Evolutionary conservation across 2,113 vertebrate genomes (phyloP), one percentile per base, ranked within the genome.

Genomic region (Archocentrus centrarchus): DNA sequence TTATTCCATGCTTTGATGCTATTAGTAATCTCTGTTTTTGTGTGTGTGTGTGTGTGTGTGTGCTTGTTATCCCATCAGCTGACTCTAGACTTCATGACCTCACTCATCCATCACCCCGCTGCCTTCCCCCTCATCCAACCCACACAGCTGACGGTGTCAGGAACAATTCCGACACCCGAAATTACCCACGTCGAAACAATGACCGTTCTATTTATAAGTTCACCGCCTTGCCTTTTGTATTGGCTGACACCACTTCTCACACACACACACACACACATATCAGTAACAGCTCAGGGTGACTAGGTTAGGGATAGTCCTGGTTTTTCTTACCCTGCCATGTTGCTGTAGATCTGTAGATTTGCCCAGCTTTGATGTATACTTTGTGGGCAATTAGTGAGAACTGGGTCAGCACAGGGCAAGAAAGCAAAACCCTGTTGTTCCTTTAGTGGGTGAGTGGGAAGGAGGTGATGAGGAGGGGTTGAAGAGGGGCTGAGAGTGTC

Each of bases 81-180:
- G 94, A 93, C 94, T 95, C 50, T 86, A 94, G 95, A 95, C 81
- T 96, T 95, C 53, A 68, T 94, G 95, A 95, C 95, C 95, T 95
- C 95, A 85, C 81, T 86, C 62, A 50, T 64, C 57, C 62, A 80
- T 76, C 32, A 61, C 77, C 80, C 15, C 79, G 68, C 27, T 11
- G 47, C 68, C 75, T 79, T 63, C 50, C 78, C 14, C 66, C 64
- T 59, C 27, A 47, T 47, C 70, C 80, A 68, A 76, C 58, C 75
- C 82, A 77, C 81, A 80, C 75, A 76, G n/a, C 37, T 53, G 32
- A 83, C 81, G 63, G 76, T 63, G 84, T 93, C 91, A 90, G 90
- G 84, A 92, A 92, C 85, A 84, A 77, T 86, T 90, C 66, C 35
- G 87, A 93, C 93, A 93, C 75, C 75, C 82, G 30, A 95, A 95